Evolutionary conservation across 2,797 vertebrate genomes (phyloP).

Genomic region (Squalus acanthias): DNA sequence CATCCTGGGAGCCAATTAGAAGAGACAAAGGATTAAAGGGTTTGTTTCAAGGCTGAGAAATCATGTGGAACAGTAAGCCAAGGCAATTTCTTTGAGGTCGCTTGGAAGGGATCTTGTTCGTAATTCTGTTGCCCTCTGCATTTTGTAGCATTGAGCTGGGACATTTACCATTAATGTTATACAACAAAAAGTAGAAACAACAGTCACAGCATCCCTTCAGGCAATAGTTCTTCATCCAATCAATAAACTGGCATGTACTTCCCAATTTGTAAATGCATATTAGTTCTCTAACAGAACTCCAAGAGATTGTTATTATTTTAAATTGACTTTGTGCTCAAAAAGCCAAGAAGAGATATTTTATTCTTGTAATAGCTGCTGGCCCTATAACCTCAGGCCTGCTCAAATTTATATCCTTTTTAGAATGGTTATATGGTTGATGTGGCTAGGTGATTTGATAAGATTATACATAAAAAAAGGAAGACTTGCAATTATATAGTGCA

Average conservation of each 20-base stretch:
- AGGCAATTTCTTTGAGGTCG: conserved; percentile 2
- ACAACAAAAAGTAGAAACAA: not conserved
- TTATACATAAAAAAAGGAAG: not conserved
- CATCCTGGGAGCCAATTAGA: conserved; percentile 19
- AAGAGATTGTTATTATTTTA: not conserved
- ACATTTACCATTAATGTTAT: not conserved
- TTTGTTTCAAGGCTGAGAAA: conserved; percentile 17
- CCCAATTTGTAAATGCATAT: not conserved
- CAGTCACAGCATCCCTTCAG: not conserved
- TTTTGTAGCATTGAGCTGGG: not conserved
- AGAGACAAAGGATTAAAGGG: conserved; percentile 23
- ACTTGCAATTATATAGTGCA: not conserved
- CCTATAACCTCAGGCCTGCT: not conserved
- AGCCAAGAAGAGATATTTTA: not conserved
- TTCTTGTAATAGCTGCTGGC: not conserved
- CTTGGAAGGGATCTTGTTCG: not conserved
- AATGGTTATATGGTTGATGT: not conserved
- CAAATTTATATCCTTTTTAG: not conserved
- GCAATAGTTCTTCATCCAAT: not conserved
- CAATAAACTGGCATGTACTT: not conserved
- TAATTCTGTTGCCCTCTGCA: not conserved
- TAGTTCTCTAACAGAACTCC: not conserved
- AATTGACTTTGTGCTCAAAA: not conserved
- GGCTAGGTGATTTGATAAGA: not conserved
- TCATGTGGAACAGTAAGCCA: not conserved